Conservation (phyloP, 2,888 invertebrate genomes). For the Caenorhabditis virilis region DNA sequence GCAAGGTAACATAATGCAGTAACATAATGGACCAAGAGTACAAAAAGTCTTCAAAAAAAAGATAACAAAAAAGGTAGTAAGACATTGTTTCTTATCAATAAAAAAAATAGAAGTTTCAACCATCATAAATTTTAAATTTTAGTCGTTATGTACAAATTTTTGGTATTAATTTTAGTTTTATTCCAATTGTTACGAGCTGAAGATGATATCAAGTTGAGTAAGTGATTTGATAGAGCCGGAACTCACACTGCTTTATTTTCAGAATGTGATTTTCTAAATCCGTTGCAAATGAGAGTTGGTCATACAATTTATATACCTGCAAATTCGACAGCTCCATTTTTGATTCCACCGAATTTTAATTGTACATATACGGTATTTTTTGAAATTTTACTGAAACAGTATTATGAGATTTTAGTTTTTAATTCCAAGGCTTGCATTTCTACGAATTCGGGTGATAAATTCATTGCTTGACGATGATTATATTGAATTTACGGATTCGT, state of each 20-base stretch:
- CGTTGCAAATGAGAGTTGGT: constrained; percentile 9
- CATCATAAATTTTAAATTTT: too few species aligned
- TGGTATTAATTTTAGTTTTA: too few species aligned
- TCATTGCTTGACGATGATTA: constrained; percentile 14
- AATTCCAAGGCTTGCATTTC: constrained; percentile 12
- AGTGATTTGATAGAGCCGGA: background rate
- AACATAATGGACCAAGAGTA: too few species aligned
- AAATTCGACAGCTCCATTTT: constrained; percentile 18
- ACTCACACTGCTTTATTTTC: too few species aligned
- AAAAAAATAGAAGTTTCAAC: background rate
- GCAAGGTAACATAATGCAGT: too few species aligned
- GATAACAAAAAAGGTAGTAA: too few species aligned
- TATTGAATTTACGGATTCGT: constrained; percentile 23
- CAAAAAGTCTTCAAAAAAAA: too few species aligned
- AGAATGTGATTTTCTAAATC: constrained; percentile 15
- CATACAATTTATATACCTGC: constrained; percentile 12
- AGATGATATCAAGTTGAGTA: background rate
- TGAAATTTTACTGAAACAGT: background rate
- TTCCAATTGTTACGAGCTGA: too few species aligned
- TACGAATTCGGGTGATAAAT: constrained; percentile 19
- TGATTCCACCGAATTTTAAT: constrained; percentile 16
- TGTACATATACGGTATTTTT: constrained; percentile 15
- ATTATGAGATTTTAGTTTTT: constrained; percentile 11
- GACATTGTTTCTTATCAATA: background rate
- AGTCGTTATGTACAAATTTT: too few species aligned